A percentile compares a stretch with the other conserved stretches of the same genome.
These are phyloP conservation scores for Glyptemys insculpta DNA, from an alignment of 2,797 vertebrate genomes.

Conservation along the genomic window DNA sequence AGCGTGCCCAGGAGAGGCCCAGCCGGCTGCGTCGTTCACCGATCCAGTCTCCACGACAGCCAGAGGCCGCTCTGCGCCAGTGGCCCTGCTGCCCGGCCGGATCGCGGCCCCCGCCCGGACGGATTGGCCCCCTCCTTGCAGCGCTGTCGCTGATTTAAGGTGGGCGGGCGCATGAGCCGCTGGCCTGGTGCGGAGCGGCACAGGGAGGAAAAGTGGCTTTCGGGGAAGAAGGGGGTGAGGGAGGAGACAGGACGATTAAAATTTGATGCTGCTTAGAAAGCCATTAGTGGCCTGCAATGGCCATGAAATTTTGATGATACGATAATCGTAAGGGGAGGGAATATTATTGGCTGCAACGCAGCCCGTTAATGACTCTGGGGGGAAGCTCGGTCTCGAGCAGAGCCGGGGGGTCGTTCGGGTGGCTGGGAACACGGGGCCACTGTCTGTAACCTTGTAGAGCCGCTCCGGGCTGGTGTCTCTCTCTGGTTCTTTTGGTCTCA, in stretches of 20 bases:
- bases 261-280: conserved; percentile 76
- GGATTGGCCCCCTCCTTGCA: neutral
- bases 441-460: neutral
- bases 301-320: conserved; percentile 74
- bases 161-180: neutral
- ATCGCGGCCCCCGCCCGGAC: rapidly evolving
- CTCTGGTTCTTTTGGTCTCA: neutral
- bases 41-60: neutral
- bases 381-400: neutral
- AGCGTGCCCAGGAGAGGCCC: no score
- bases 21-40: no score
- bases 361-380: neutral
- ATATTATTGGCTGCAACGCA: neutral
- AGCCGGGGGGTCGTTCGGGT: neutral
- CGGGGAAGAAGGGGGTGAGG: neutral
- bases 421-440: neutral
- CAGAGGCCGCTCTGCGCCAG: neutral
- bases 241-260: conserved; percentile 63
- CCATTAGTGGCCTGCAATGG: conserved; percentile 69
- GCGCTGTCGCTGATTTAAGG: neutral
- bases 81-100: neutral
- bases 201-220: conserved; percentile 54
- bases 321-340: conserved; percentile 36
- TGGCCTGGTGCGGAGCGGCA: neutral
- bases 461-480: neutral